Percentiles rank a stretch among this genome's conserved stretches.
These are phyloP conservation scores for Melanargia galathea DNA, from an alignment of 2,888 invertebrate species.

Conservation along the genomic window DNA sequence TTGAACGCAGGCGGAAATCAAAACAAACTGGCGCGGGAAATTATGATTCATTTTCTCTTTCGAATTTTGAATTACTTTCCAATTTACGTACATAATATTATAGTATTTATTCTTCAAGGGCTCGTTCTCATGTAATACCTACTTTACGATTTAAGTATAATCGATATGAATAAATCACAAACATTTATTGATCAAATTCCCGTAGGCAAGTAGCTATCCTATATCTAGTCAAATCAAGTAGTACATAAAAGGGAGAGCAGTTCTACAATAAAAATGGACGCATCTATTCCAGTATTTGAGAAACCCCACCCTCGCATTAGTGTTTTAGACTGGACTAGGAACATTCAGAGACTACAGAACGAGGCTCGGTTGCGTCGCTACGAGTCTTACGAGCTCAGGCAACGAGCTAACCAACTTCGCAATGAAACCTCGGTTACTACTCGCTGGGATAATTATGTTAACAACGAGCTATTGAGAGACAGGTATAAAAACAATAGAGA, in stretches of 20 bases:
- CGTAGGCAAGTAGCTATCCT: background rate
- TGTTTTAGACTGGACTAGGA: conserved; percentile 89
- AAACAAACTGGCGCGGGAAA: background rate
- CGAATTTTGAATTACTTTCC: no score
- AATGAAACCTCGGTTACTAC: conserved; percentile 89
- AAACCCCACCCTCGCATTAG: conserved; percentile 86
- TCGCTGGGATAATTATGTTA: conserved; percentile 89
- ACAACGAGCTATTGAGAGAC: conserved; percentile 87
- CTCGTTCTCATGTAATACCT: no score
- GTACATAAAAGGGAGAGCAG: background rate
- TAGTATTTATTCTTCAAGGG: no score
- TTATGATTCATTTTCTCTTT: background rate
- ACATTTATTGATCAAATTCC: conserved; percentile 27
- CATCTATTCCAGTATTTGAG: conserved; percentile 80
- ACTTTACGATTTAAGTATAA: no score
- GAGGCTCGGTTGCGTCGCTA: conserved; percentile 85
- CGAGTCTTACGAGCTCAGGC: conserved; percentile 87
- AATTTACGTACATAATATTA: no score
- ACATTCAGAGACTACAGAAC: conserved; percentile 87
- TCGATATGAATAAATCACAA: no score
- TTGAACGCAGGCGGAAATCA: background rate
- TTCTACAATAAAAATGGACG: conserved; percentile 58
- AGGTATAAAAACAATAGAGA: conserved; percentile 78
- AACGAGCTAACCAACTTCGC: conserved; percentile 86
- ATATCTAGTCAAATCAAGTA: background rate